Conservation (phyloP, 2,888 invertebrate genomes). For the Drosophila gaucha region DNA sequence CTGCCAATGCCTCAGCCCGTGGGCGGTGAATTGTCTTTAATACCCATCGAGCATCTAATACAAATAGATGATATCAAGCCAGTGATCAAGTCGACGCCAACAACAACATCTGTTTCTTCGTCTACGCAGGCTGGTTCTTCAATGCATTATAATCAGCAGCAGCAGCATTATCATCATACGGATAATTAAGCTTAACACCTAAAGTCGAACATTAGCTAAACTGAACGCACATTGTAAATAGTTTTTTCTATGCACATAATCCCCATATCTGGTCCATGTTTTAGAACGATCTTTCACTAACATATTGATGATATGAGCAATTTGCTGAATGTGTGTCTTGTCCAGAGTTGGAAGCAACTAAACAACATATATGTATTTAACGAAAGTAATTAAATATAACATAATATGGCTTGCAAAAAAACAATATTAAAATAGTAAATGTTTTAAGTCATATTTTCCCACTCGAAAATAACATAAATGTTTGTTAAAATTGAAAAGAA, state of each 20-base stretch:
- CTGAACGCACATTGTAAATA: constrained; percentile 67
- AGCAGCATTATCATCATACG: constrained; percentile 50
- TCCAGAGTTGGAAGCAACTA: constrained; percentile 76
- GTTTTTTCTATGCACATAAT: constrained; percentile 69
- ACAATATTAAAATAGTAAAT: neutral
- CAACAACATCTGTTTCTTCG: constrained; percentile 44
- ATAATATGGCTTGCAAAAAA: constrained; percentile 10
- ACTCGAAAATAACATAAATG: constrained; percentile 27
- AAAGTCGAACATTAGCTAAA: neutral
- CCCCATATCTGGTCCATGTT: constrained; percentile 46
- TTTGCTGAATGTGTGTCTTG: constrained; percentile 79
- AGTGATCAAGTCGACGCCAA: constrained; percentile 64
- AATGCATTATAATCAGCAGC: constrained; percentile 48
- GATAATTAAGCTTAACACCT: constrained; percentile 58
- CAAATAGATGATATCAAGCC: constrained; percentile 88
- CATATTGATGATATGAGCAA: constrained; percentile 71
- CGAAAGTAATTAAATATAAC: constrained; percentile 6
- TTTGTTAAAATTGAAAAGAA: constrained; percentile 17
- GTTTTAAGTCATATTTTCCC: constrained; percentile 16
- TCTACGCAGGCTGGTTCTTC: constrained; percentile 58
- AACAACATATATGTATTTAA: constrained; percentile 35
- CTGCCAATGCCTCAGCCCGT: constrained; percentile 86
- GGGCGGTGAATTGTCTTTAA: constrained; percentile 92
- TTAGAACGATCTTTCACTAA: constrained; percentile 38
- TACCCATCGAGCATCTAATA: constrained; percentile 93